Percentiles rank a stretch among this genome's conserved stretches.
These are phyloP conservation scores for Ganaspis brasiliensis DNA, from an alignment of 2,888 invertebrate species.

Conservation along the genomic window DNA sequence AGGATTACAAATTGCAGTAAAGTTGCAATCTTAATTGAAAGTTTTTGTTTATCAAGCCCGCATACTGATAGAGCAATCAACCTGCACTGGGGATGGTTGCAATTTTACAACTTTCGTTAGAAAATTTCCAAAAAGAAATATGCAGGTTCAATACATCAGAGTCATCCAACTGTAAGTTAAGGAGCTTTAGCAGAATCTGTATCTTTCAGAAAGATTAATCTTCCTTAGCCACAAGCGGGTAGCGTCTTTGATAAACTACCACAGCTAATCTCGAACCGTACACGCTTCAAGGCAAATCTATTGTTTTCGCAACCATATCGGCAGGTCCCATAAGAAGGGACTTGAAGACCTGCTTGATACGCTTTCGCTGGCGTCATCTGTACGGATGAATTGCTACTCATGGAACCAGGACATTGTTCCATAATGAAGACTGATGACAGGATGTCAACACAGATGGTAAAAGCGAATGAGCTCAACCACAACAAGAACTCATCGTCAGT, in stretches of 20 bases:
- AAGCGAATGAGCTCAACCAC: constrained; percentile 66
- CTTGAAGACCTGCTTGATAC: background rate
- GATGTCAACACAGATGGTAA: constrained; percentile 61
- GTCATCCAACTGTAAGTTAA: background rate
- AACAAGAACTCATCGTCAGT: constrained; percentile 71
- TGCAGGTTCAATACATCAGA: background rate
- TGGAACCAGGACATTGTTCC: constrained; percentile 69
- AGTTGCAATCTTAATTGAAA: background rate
- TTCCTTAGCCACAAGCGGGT: background rate
- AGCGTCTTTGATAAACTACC: constrained; percentile 1
- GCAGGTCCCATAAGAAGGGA: constrained; percentile 25
- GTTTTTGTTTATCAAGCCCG: background rate
- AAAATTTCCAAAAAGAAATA: background rate
- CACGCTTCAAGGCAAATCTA: constrained; percentile 3
- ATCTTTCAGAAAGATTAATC: constrained; percentile 16
- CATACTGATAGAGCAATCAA: background rate
- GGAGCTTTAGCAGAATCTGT: constrained; percentile 4
- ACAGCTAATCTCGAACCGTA: background rate
- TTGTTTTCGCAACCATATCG: constrained; percentile 9
- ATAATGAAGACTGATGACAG: constrained; percentile 77
- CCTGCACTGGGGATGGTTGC: background rate
- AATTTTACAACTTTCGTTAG: background rate
- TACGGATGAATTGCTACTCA: constrained; percentile 15
- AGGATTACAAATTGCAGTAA: background rate
- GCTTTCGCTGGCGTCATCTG: constrained; percentile 3